Percentiles rank a stretch among this genome's conserved stretches.
These are phyloP conservation scores for Micoletzkya japonica DNA, from an alignment of 2,888 invertebrate species.

Conservation along the genomic window DNA sequence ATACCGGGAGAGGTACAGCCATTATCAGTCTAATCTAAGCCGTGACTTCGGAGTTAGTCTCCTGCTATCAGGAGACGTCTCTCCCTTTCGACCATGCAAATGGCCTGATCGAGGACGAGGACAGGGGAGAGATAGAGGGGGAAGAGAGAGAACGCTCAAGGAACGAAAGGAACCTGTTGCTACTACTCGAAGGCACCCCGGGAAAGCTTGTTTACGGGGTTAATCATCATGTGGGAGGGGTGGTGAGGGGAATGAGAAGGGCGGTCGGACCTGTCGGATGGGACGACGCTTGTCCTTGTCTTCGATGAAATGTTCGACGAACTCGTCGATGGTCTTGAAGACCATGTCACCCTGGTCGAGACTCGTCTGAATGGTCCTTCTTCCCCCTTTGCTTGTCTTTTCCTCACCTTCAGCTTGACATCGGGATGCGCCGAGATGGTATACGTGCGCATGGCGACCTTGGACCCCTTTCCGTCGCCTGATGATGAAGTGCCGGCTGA, in stretches of 20 bases:
- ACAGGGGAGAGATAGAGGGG: constrained; percentile 1
- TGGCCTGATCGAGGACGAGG: constrained; percentile 16
- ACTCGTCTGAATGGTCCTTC: neutral
- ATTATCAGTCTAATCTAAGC: no score
- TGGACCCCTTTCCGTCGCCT: constrained; percentile 11
- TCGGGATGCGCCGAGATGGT: constrained; percentile 6
- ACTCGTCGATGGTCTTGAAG: constrained; percentile 46
- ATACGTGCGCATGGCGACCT: neutral
- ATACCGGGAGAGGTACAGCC: no score
- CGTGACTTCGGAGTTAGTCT: neutral
- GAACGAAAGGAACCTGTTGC: constrained; percentile 22
- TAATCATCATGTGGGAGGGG: constrained; percentile 19
- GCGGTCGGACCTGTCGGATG: constrained; percentile 50
- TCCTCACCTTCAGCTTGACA: neutral
- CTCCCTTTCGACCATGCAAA: neutral
- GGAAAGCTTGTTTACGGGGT: no score
- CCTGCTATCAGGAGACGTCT: neutral
- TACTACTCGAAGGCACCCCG: neutral
- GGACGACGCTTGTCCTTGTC: constrained; percentile 44
- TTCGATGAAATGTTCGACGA: constrained; percentile 46
- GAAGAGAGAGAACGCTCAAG: neutral
- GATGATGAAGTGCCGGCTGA: constrained; percentile 25
- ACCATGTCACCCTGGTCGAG: constrained; percentile 23
- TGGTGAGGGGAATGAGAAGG: neutral
- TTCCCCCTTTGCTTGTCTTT: neutral